phyloP scores from a whole-genome alignment of 2,888 invertebrate genomes.

The Caenorhabditis wallacei region DNA sequence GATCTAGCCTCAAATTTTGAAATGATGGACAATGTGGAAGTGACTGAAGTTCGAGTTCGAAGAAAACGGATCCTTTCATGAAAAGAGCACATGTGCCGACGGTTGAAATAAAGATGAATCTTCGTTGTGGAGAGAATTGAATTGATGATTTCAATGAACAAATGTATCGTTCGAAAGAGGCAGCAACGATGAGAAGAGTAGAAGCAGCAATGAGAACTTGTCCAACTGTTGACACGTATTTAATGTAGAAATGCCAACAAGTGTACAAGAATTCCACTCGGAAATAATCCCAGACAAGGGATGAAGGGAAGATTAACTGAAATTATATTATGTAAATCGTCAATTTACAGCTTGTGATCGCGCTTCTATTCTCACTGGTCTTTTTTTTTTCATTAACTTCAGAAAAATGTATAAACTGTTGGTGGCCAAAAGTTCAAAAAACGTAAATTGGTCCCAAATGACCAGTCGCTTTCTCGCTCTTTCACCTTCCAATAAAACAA shows the following conservation, averaged over 20 bases:
- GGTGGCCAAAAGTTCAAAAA: slow-evolving; percentile 5
- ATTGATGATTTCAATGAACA: slow-evolving; percentile 64
- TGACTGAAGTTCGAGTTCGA: slow-evolving; percentile 65
- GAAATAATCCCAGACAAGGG: slow-evolving; percentile 72
- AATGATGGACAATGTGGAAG: slow-evolving; percentile 69
- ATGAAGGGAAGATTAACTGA: slow-evolving; percentile 73
- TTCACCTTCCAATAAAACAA: slow-evolving; percentile 28
- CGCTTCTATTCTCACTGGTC: too few relatives aligned
- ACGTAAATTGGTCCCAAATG: not conserved
- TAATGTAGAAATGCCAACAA: slow-evolving; percentile 75
- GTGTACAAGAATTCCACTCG: slow-evolving; percentile 67
- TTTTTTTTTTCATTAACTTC: not conserved
- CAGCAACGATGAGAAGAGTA: slow-evolving; percentile 77
- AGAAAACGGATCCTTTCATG: slow-evolving; percentile 71
- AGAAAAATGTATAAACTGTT: too few relatives aligned
- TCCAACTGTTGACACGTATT: slow-evolving; percentile 72
- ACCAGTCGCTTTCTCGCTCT: slow-evolving; percentile 6
- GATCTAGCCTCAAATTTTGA: slow-evolving; percentile 58
- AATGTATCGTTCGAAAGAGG: slow-evolving; percentile 76
- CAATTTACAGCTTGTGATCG: not conserved
- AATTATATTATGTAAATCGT: slow-evolving; percentile 7
- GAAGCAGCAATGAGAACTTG: slow-evolving; percentile 74
- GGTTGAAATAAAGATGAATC: slow-evolving; percentile 51
- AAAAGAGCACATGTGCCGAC: slow-evolving; percentile 65
- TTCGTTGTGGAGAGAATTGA: slow-evolving; percentile 59